Evolutionary conservation across 2,797 vertebrate genomes (phyloP), one percentile per base, ranked within the genome.

Genomic region (Chrosomus eos): DNA sequence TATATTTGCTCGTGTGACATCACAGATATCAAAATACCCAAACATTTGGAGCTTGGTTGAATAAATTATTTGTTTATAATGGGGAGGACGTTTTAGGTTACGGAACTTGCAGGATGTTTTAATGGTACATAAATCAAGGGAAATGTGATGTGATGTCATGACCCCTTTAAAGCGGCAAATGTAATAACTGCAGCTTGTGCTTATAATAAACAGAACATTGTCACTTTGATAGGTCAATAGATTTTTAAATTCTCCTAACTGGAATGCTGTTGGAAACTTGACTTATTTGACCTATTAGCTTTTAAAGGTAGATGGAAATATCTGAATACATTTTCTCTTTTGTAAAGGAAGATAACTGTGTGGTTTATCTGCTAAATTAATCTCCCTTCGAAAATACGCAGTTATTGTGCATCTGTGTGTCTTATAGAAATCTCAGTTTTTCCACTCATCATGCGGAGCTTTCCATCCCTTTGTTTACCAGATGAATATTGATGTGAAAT

Each of bases 401-500:
- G 33, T 77, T 7, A 86, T 51, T 90, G 82, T 82, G 18, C 76
- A 85, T 70, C 82, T 70, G 86, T 84, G 82, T 85, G 38, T 18
- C 23, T 67, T 8, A 19, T 16, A 31, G 26, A 28, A 84, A 92
- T 93, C 92, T 70, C 55, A 80, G 53, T 43, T 71, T 84, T 70
- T 85, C n/a, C 88, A 85, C 70, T 80, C 36, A 8, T 51, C 73
- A 31, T 48, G 53, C 88, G 80, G 90, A 89, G 93, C 93, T 93
- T 92, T 92, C 91, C 91, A 91, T 94, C 83, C 33, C 76, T 21
- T 80, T 93, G 91, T 95, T 93, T 93, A 92, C 89, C 66, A 85
- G 89, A 91, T 92, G 88, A 93, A 93, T 93, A 90, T 92, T 92
- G 89, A 93, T 93, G 89, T 51, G 19, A 70, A 88, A 90, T 79